Base-by-base conservation (phyloP, 2,797 vertebrate species). In the Falco berigora region DNA sequence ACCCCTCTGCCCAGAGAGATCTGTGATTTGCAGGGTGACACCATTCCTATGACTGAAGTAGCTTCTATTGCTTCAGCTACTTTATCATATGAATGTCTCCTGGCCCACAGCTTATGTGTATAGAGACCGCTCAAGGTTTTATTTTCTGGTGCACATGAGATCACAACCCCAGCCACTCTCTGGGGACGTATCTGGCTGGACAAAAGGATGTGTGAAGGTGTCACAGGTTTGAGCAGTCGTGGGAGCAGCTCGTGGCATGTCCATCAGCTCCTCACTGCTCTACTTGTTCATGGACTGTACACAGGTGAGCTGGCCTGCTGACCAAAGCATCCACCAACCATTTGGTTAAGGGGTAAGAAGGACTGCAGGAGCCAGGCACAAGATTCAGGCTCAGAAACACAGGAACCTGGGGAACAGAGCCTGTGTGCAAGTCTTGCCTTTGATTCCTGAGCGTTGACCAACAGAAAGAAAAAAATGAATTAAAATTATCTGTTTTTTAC, bases 231-330 rank as follows among this genome's bases (percentile, higher is more conserved):
- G 72, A 72, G 44, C 12, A 14, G 25, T 72, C 10, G 50, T 78
- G 46, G 46, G 58, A 76, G n/a, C 56, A 74, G 73, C 58, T 82
- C 7, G 15, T 19, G 42, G 38, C 32, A 32, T 0, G 0, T 69
- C 28, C 1, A 0, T 44, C 68, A 77, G 23, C 47, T 73, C 22
- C 50, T 64, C 59, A 22, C n/a, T 74, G 49, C 50, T 92, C n/a
- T 15, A 4, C 24, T 56, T 80, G 18, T 38, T 77, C 24, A 7
- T 0, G 0, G 40, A 14, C 58, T 53, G 1, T 28, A 27, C 6
- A 4, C 32, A n/a, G 36, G 20, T 17, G 20, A 86, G 32, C 21
- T 34, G 59, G 14, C 27, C n/a, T 3, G 0, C 27, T 61, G 36
- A 71, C 42, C 28, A 78, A 89, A 84, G 61, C 42, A 67, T 15